phyloP scores from a whole-genome alignment of 2,113 vertebrate species.

The Scolopax mira region DNA sequence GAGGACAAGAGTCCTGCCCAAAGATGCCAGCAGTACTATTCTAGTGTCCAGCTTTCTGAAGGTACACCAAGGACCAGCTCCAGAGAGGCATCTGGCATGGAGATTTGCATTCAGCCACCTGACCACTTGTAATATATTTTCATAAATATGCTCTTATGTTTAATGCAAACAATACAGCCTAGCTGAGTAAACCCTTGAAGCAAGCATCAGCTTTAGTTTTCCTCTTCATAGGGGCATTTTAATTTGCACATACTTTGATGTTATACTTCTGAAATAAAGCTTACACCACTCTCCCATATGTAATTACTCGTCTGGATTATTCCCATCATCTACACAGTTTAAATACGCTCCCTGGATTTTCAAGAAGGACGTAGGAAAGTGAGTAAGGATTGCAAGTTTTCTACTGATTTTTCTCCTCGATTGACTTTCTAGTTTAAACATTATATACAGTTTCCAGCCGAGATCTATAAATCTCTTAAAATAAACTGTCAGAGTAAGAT shows the following conservation, averaged over 20 bases:
- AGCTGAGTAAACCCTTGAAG: not conserved
- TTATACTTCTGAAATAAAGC: not conserved
- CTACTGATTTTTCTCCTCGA: not conserved
- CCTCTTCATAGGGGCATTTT: not conserved
- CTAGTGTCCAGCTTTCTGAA: not conserved
- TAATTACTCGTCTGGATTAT: not conserved
- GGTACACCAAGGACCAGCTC: not conserved
- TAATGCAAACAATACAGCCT: not conserved
- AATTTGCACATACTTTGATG: not conserved
- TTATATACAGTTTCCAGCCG: not conserved
- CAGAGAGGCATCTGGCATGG: not conserved
- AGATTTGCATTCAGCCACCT: not conserved
- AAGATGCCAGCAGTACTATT: not conserved
- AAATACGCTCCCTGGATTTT: not conserved
- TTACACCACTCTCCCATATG: not conserved
- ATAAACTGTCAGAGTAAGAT: slow-evolving; percentile 7
- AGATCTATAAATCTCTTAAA: slow-evolving; percentile 2
- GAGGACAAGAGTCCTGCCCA: not conserved
- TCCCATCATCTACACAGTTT: not conserved
- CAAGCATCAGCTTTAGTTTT: not conserved
- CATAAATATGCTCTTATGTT: not conserved
- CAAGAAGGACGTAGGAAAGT: not conserved
- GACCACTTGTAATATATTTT: not conserved
- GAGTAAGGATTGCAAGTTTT: not conserved
- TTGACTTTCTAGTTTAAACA: not conserved